Conservation (phyloP, 2,888 invertebrate genomes). For the Ernsta delagoae region DNA sequence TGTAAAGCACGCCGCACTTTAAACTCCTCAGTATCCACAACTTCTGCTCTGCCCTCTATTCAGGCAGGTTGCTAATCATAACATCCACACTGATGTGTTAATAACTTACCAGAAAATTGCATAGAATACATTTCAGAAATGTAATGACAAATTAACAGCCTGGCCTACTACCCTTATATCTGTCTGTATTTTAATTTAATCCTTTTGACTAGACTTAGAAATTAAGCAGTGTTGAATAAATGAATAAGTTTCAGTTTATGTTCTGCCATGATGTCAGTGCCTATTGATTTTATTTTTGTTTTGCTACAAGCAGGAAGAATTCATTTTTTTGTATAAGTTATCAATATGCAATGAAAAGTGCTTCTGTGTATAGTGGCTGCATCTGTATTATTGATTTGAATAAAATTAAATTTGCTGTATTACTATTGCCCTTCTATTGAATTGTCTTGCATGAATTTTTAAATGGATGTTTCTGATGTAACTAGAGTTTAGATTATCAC, state of each 20-base stretch:
- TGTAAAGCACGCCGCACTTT: constrained; percentile 59
- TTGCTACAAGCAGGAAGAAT: neutral
- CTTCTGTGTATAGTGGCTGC: constrained; percentile 26
- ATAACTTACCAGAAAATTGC: too few relatives aligned
- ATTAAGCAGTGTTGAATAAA: neutral
- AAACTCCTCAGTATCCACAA: constrained; percentile 41
- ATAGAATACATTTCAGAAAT: neutral
- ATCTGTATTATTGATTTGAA: neutral
- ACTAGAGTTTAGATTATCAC: too few relatives aligned
- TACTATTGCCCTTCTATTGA: neutral
- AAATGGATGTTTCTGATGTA: neutral
- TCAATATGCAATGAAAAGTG: neutral
- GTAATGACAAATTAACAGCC: neutral
- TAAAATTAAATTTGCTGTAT: neutral
- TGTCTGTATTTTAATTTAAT: neutral
- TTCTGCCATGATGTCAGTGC: neutral
- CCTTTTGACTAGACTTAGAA: neutral
- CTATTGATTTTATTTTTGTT: constrained; percentile 5
- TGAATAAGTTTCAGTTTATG: neutral
- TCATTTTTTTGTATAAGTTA: neutral
- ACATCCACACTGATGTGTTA: neutral
- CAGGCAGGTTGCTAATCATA: neutral
- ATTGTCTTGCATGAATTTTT: constrained; percentile 8
- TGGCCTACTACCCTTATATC: neutral
- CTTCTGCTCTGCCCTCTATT: constrained; percentile 9